Base-by-base conservation (phyloP, 2,113 vertebrate genomes). In the Oxyruncus cristatus region DNA sequence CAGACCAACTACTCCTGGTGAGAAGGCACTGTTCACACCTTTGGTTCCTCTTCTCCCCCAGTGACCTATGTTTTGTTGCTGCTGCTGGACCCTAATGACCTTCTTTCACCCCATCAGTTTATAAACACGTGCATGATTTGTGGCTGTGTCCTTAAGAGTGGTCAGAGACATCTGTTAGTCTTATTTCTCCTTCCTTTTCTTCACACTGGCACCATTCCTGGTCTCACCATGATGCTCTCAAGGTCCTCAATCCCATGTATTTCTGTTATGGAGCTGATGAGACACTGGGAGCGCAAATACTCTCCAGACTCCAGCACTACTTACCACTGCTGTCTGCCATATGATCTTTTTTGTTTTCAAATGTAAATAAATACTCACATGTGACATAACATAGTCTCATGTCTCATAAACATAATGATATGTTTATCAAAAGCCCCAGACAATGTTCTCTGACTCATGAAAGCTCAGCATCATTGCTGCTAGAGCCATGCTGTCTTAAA, bases 241-340 rank as follows among this genome's bases (percentile, higher is more conserved):
- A 50, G 27, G 18, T 83, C 17, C 49, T 83, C 58, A 52, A 24
- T 50, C 52, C 35, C 27, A 6, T 9, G 8, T 42, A 8, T 22
- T 70, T 76, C 47, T 28, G 5, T 74, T 47, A 35, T 7, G n/a
- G 42, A 66, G 18, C 35, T 78, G 27, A 7, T 59, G 46, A 78
- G 42, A 50, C 10, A 19, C 3, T 23, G 24, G n/a, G 32, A 76
- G 30, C 7, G 5, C 10, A 68, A 85, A 84, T 77, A n/a, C 8
- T 41, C 33, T 27, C 63, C 47, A 8, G 4, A 55, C 22, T 58
- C 50, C 76, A 77, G 33, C 23, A 30, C 18, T 42, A 53, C n/a
- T 71, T 86, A 12, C 33, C 0, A 1, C 30, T 74, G 35, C 50
- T 81, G 12, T 55, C n/a, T 0, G 2, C 26, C 35, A 2, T 37